These are phyloP conservation scores for Eristalis intricaria DNA, from an alignment of 2,888 invertebrate species.

Conservation along the genomic window DNA sequence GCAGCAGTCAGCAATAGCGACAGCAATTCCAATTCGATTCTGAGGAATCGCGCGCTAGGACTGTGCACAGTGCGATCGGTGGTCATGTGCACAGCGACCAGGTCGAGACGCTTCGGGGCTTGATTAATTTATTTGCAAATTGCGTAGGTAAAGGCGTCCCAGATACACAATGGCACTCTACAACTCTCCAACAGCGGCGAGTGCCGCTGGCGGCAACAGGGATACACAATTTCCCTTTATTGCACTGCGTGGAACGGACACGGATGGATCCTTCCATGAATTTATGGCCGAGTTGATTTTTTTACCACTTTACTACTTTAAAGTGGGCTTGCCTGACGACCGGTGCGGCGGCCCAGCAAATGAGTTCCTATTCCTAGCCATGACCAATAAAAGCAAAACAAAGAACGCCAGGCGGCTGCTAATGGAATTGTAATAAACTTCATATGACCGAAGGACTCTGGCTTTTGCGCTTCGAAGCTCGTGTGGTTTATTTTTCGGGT, in stretches of 20 bases:
- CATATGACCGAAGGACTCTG: slow-evolving; percentile 14
- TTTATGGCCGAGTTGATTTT: slow-evolving; percentile 41
- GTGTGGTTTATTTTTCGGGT: neutral
- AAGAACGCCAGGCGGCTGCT: slow-evolving; percentile 35
- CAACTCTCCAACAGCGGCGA: slow-evolving; percentile 18
- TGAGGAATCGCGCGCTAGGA: neutral
- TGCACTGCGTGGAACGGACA: slow-evolving; percentile 29
- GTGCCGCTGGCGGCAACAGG: slow-evolving; percentile 27
- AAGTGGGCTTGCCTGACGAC: slow-evolving; percentile 55
- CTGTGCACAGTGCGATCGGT: neutral
- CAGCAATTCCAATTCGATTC: slow-evolving; percentile 21
- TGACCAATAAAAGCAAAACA: slow-evolving; percentile 25
- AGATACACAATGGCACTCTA: slow-evolving; percentile 32
- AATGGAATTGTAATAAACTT: slow-evolving; percentile 66
- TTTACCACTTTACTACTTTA: slow-evolving; percentile 48
- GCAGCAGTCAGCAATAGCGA: slow-evolving; percentile 41
- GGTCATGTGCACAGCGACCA: slow-evolving; percentile 15
- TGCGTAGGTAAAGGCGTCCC: slow-evolving; percentile 64
- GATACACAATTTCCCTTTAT: slow-evolving; percentile 45
- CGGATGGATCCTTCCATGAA: slow-evolving; percentile 53
- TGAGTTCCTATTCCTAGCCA: slow-evolving; percentile 43
- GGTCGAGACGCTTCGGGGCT: slow-evolving; percentile 46
- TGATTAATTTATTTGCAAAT: slow-evolving; percentile 72
- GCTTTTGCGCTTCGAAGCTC: neutral
- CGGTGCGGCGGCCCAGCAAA: slow-evolving; percentile 19